Evolutionary conservation across 2,888 invertebrate species (phyloP), one percentile per base, ranked within the genome.

Genomic region (Conistra vaccinii): DNA sequence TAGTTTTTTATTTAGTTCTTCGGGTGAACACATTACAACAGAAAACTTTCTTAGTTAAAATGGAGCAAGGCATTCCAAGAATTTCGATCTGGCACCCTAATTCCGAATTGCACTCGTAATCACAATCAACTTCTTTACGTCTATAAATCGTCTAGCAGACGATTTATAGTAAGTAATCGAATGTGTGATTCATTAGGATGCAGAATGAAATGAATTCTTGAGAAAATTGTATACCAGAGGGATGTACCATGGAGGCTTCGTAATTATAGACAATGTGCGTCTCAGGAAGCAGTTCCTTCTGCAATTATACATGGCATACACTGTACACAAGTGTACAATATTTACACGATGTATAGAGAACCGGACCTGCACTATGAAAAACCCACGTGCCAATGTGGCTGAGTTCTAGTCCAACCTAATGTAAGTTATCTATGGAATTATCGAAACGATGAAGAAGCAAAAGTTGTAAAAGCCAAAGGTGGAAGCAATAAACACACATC

Each of bases 1-100:
- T 67, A 73, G 42, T 42, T 77, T 78, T 79, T 72, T 58, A 51
- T 53, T 72, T 51, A 62, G 79, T 61, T 9, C 39, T 69, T 23
- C 29, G 29, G 29, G 26, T 69, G n/a, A 61, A 20, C 14, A 60
- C 23, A 45, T 35, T 42, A 42, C 6, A 9, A 73, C 20, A 3
- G 10, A 23, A 35, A 51, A 48, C 48, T n/a, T 5, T 32, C 6
- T 48, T 32, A 32, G 32, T 10, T 20, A 42, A 73, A 42, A 58
- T 72, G 20, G 57, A 14, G 12, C 35, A 29, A 23, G 12, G 12
- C 14, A 12, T 48, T 23, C n/a, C 5, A 32, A 69, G 14, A 67
- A 69, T 53, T 53, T n/a, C 0, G 51, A 23, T 29, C 4, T 12
- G 23, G 14, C 23, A 23, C 1, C 23, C 23, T 45, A 39, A 70